Evolutionary conservation across 2,888 invertebrate species (phyloP).

Genomic region (Conomelus anceps): DNA sequence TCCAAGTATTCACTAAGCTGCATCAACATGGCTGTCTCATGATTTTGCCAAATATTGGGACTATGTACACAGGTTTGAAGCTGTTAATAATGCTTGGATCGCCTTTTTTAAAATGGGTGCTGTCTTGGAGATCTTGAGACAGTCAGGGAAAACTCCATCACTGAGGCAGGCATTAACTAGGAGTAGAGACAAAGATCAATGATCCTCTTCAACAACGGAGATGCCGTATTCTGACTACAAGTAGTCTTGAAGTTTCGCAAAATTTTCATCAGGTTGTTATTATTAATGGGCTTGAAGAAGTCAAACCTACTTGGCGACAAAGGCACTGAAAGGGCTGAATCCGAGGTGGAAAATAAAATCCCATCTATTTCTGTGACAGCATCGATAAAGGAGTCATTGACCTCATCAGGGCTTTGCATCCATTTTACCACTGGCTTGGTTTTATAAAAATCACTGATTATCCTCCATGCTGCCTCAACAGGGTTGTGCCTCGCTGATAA

Average conservation of each 20-base stretch:
- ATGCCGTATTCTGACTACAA: neutral
- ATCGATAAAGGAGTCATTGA: neutral
- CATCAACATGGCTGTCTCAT: no score
- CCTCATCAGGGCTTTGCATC: neutral
- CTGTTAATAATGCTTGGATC: neutral
- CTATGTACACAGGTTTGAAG: conserved; percentile 1
- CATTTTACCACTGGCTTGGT: neutral
- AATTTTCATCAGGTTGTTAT: neutral
- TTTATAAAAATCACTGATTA: neutral
- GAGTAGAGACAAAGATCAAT: neutral
- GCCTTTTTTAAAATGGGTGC: conserved; percentile 7
- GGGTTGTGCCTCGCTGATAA: neutral
- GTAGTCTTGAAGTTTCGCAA: neutral
- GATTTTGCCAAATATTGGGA: conserved; percentile 6
- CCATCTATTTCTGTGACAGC: neutral
- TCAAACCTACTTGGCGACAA: neutral
- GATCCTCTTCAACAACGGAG: neutral
- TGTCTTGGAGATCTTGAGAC: no score
- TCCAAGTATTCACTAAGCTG: neutral
- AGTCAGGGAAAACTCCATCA: neutral
- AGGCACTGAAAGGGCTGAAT: neutral
- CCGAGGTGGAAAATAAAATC: neutral
- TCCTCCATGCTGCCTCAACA: neutral
- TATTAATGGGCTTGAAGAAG: neutral
- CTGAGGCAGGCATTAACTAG: neutral